Conservation (phyloP, 1,140 invertebrate genomes). For the Aphaenogaster ashmeadi region DNA sequence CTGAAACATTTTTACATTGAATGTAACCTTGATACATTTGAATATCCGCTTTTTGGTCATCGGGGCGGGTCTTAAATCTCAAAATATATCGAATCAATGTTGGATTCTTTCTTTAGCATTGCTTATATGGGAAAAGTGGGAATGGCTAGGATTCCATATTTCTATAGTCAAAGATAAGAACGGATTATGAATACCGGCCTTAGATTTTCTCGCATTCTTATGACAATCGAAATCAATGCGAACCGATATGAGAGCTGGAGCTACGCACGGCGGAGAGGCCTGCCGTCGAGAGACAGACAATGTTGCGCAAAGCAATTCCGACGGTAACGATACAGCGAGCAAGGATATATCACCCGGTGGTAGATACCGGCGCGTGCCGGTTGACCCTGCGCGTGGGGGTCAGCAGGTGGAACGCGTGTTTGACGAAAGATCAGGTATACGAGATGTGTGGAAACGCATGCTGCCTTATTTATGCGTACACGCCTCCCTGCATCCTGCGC, state of each 20-base stretch:
- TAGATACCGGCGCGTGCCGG: slow-evolving; percentile 67
- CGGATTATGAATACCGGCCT: too few species aligned
- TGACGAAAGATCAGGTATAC: slow-evolving; percentile 51
- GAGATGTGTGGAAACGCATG: slow-evolving; percentile 32
- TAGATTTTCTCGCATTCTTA: too few species aligned
- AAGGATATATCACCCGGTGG: slow-evolving; percentile 25
- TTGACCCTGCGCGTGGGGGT: slow-evolving; percentile 56
- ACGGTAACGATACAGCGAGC: slow-evolving; percentile 19
- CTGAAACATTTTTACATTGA: too few species aligned
- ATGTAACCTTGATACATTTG: too few species aligned
- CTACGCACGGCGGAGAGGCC: background rate
- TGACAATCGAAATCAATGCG: background rate
- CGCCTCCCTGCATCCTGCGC: slow-evolving; percentile 30
- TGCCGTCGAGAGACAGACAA: too few species aligned
- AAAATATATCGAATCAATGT: too few species aligned
- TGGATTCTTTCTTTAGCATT: too few species aligned
- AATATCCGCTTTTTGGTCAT: too few species aligned
- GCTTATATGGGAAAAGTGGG: too few species aligned
- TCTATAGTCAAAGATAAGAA: too few species aligned
- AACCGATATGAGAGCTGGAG: background rate
- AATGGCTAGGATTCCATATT: too few species aligned
- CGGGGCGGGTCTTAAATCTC: too few species aligned
- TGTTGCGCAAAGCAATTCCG: slow-evolving; percentile 19
- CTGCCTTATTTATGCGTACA: slow-evolving; percentile 44
- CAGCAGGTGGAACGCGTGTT: slow-evolving; percentile 66